Percentiles rank a stretch among this genome's conserved stretches.
phyloP scores from a whole-genome alignment of 1,140 invertebrate genomes.

The Bombus affinis region DNA sequence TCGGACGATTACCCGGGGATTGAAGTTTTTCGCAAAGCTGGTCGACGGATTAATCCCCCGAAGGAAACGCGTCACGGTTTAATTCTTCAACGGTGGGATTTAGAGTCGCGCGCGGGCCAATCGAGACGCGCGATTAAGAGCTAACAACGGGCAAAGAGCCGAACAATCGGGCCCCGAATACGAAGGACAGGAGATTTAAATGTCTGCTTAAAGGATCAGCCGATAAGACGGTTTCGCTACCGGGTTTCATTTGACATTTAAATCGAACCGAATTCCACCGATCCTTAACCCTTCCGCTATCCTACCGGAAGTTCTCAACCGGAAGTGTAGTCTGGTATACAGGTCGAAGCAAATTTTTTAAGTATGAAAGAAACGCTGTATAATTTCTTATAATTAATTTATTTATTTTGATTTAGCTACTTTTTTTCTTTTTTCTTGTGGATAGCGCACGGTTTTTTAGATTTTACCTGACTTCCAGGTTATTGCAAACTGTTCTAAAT shows the following conservation, averaged over 20 bases:
- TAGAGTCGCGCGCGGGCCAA: background rate
- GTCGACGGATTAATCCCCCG: background rate
- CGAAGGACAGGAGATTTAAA: constrained; percentile 36
- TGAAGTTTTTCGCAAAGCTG: constrained; percentile 21
- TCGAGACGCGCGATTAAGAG: constrained; percentile 37
- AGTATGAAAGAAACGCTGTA: too few relatives aligned
- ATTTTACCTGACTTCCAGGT: too few relatives aligned
- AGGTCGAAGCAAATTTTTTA: background rate
- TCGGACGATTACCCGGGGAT: constrained; percentile 11
- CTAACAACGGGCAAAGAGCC: constrained; percentile 21
- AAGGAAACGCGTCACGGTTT: constrained; percentile 19
- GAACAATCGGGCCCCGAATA: background rate
- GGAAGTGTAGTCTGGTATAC: background rate
- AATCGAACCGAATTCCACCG: constrained; percentile 5
- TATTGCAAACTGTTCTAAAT: too few relatives aligned
- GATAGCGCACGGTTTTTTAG: too few relatives aligned
- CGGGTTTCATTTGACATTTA: constrained; percentile 43
- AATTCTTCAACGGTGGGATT: constrained; percentile 27
- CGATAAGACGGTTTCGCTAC: constrained; percentile 33
- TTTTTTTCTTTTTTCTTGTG: too few relatives aligned
- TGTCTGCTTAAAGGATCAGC: constrained; percentile 46
- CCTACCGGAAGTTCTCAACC: background rate
- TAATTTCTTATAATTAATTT: too few relatives aligned
- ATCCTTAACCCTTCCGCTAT: background rate
- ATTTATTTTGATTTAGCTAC: too few relatives aligned